Evolutionary conservation across 2,113 vertebrate species (phyloP), one percentile per base, ranked within the genome.

Genomic region (Equus przewalskii): DNA sequence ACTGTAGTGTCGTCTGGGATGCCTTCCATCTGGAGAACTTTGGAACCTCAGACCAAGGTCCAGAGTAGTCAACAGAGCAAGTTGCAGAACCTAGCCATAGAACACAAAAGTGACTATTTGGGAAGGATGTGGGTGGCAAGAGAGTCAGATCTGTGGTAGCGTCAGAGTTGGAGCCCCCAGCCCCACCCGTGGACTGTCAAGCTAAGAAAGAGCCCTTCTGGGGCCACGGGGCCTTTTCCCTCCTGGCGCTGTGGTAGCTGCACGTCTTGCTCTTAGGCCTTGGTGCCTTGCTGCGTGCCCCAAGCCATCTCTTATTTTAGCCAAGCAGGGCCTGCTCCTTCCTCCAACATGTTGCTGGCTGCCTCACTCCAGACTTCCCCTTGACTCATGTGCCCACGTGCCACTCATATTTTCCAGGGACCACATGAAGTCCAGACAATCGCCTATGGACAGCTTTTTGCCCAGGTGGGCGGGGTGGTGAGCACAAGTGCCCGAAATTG

Each of bases 211-310:
- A 78, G 46, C 3, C 28, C 58, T 49, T 7, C 56, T 1, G 33
- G 5, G 33, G 11, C 51, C n/a, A 15, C 4, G 8, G 49, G 10
- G 13, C 33, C 22, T 72, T 26, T 30, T 15, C 30, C 3, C 12
- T 30, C 21, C 33, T 2, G 0, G 51, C 0, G 5, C 54, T 81
- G 14, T 5, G 3, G 21, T 0, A 0, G 11, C 44, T 4, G 19
- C 69, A 56, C 0, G 0, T 41, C 78, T 58, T 26, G 5, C 13
- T 24, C n/a, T 10, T 44, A 6, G 14, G 19, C 10, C 6, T 21
- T 6, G 8, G 12, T 64, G 3, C 22, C 36, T 44, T 60, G 3
- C 28, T n/a, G 12, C 3, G 1, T 1, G 21, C 5, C 33, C 44
- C 46, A 15, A 54, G 5, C 22, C 7, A 3, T n/a, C 76, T 73